Evolutionary conservation across 2,888 invertebrate species (phyloP), one percentile per base, ranked within the genome.

Genomic region (Idaea dimidiata): DNA sequence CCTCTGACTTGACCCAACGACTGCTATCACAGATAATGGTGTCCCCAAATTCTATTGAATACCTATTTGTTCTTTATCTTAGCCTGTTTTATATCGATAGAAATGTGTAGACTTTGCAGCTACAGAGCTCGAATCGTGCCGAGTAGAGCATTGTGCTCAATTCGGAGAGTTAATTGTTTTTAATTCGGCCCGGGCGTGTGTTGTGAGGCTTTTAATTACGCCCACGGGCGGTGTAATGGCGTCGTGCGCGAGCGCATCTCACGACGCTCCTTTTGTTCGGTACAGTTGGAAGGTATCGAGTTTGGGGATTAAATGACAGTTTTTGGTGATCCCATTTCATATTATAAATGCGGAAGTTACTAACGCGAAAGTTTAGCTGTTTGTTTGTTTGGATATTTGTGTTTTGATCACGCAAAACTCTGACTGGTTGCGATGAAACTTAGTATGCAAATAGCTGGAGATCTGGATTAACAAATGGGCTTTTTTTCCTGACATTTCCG

Each of bases 141-240:
- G 78, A 70, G 69, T 71, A 66, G 78, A 78, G 85, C 88, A 91
- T 91, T 91, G 90, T 90, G 82, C 86, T 87, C 87, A 87, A 87
- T 89, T 88, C 88, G 84, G 63, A 67, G 62, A 67, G 88, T 89
- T 91, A 90, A 91, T 91, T 91, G 90, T 90, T 91, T 91, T 91
- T 89, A 91, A 90, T 91, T 89, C 88, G 82, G 84, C 80, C 79
- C 81, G 61, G 80, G 81, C 78, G 74, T 81, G 88, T 86, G 85
- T 88, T 90, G 89, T 89, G 87, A 82, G 84, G 89, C 86, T 91
- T 88, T 90, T 91, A 91, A 91, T 91, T 91, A 91, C 91, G 87
- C 86, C 89, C 86, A 90, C 90, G 84, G 78, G 78, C 72, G 77
- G 79, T 84, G 86, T 90, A 89, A 90, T 89, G 89, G 88, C 79